Conservation (phyloP, 2,888 invertebrate species). For the Lasioglossum leucozonium region DNA sequence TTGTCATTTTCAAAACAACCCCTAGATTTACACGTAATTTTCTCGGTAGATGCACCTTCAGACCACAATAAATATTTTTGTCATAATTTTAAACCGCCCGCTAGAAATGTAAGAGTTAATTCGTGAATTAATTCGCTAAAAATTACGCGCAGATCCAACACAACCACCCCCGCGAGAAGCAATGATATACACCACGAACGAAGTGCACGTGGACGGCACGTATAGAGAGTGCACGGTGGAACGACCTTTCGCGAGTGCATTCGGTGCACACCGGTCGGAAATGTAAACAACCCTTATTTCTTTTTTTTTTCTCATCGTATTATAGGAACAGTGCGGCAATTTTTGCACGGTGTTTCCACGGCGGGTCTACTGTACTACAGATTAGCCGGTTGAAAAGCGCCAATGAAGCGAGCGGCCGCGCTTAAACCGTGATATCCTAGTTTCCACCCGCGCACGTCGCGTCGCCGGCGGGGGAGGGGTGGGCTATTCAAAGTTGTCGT, state of each 20-base stretch:
- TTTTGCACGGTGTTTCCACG: not conserved
- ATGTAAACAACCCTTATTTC: not conserved
- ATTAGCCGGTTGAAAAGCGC: conserved; percentile 5
- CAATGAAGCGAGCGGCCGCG: not conserved
- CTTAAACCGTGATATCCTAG: conserved; percentile 4
- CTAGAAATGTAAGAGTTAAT: not conserved
- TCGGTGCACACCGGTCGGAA: not conserved
- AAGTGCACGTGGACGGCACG: not conserved
- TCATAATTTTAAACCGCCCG: no score
- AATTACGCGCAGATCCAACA: no score
- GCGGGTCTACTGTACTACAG: not conserved
- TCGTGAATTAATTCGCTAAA: not conserved
- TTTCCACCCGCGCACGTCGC: not conserved
- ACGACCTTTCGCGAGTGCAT: not conserved
- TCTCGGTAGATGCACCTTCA: no score
- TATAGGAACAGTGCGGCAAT: not conserved
- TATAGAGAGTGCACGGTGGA: not conserved
- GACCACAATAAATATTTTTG: not conserved
- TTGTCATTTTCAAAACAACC: not conserved
- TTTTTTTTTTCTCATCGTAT: not conserved
- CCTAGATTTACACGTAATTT: not conserved
- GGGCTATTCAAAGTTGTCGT: conserved; percentile 10
- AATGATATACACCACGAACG: not conserved
- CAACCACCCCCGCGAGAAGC: not conserved
- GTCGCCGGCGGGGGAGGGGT: not conserved